phyloP scores from a whole-genome alignment of 2,797 vertebrate genomes.

The Clarias platycephalus region DNA sequence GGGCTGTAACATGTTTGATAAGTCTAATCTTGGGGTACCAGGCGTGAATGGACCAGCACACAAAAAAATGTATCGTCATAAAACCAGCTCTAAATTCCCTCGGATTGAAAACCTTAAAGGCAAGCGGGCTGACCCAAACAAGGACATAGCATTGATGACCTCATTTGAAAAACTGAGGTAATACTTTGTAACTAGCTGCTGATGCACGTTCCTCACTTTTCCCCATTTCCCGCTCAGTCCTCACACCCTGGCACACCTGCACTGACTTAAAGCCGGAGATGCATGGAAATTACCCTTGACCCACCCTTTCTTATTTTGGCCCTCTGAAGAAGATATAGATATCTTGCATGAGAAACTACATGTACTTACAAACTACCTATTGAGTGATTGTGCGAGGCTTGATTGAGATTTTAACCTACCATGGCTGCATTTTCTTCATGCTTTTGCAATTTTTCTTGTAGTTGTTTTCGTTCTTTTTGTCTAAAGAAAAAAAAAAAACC shows the following conservation, averaged over 20 bases:
- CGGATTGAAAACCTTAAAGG: constrained; percentile 96
- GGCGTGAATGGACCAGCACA: constrained; percentile 90
- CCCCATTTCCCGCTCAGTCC: constrained; percentile 84
- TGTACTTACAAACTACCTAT: constrained; percentile 96
- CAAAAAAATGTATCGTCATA: constrained; percentile 99
- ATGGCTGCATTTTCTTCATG: constrained; percentile 91
- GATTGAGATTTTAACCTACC: constrained; percentile 91
- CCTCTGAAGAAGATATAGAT: constrained; percentile 78
- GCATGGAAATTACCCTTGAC: constrained; percentile 86
- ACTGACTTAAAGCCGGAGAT: constrained; percentile 88
- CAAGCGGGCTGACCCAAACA: constrained; percentile 91
- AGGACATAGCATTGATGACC: constrained; percentile 93
- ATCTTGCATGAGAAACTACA: constrained; percentile 93
- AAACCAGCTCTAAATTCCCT: constrained; percentile 96
- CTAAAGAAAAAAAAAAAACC: constrained; percentile 72
- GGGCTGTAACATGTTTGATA: constrained; percentile 92
- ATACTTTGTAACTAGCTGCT: constrained; percentile 95
- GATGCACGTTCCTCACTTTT: constrained; percentile 82
- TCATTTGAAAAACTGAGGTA: constrained; percentile 99
- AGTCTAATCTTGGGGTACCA: constrained; percentile 93
- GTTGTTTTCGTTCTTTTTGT: constrained; percentile 80
- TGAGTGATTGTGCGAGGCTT: constrained; percentile 94
- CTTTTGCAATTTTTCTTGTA: constrained; percentile 85
- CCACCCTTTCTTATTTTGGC: constrained; percentile 73
- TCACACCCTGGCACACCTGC: constrained; percentile 83